Conservation (phyloP, 2,113 vertebrate genomes). For the Antechinus flavipes region DNA sequence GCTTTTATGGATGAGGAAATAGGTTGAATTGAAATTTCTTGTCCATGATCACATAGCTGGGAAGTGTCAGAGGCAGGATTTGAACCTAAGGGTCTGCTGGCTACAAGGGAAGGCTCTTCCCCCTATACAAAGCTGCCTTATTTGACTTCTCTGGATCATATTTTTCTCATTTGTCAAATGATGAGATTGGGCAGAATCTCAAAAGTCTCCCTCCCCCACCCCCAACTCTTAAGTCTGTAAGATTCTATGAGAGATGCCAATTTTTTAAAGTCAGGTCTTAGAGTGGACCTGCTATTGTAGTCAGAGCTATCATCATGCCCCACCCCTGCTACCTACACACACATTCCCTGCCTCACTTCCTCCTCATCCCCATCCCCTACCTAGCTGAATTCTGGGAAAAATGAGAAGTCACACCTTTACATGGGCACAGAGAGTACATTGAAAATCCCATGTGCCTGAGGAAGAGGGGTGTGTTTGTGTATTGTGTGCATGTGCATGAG, state of each 20-base stretch:
- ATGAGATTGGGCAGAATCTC: neutral
- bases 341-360: neutral
- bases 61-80: too few relatives aligned
- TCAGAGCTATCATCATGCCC: neutral
- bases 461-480: neutral
- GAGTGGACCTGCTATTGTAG: neutral
- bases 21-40: too few relatives aligned
- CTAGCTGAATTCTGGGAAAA: neutral
- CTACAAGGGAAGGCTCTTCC: neutral
- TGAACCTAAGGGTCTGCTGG: neutral
- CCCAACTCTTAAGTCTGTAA: neutral
- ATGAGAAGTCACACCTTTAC: neutral
- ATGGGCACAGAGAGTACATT: neutral
- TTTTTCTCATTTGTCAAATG: neutral
- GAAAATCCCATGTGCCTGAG: neutral
- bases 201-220: neutral
- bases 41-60: too few relatives aligned
- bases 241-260: neutral
- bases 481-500: too few relatives aligned
- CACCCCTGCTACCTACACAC: neutral
- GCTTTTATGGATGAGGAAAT: neutral
- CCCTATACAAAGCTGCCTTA: neutral
- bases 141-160: neutral
- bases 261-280: neutral
- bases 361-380: neutral